Evolutionary conservation across 2,113 vertebrate species (phyloP).

Genomic region (Cyanoliseus patagonus): DNA sequence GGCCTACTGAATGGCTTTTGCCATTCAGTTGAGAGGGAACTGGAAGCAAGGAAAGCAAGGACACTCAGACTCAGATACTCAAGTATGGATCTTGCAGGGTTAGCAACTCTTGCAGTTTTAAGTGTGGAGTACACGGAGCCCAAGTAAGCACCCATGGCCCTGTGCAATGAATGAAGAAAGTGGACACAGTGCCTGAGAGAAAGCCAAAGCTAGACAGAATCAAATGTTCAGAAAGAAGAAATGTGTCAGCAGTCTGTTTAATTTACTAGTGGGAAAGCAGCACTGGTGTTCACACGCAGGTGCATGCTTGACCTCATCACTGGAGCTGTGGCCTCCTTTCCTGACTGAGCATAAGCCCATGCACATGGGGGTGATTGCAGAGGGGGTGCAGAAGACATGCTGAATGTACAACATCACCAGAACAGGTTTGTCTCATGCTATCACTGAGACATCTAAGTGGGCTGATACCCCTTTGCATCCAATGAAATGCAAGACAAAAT

Average conservation of each 20-base stretch:
- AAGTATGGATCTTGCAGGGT: background rate
- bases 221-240: background rate
- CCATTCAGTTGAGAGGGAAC: conserved; percentile 5
- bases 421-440: background rate
- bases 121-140: background rate
- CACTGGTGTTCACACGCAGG: background rate
- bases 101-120: background rate
- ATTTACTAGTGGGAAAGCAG: background rate
- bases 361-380: background rate
- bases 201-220: background rate
- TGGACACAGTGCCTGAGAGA: background rate
- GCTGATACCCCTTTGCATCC: background rate
- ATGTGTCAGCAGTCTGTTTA: background rate
- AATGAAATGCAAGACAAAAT: background rate
- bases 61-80: background rate
- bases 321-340: background rate
- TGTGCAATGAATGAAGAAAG: background rate
- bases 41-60: conserved; percentile 39
- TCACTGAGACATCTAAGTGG: background rate
- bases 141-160: background rate
- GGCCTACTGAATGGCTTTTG: conserved; percentile 55
- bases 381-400: rapidly evolving
- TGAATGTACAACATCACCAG: background rate
- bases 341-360: background rate
- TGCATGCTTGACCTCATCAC: background rate